phyloP scores from a whole-genome alignment of 1,140 invertebrate species.

The Eriosoma lanigerum region DNA sequence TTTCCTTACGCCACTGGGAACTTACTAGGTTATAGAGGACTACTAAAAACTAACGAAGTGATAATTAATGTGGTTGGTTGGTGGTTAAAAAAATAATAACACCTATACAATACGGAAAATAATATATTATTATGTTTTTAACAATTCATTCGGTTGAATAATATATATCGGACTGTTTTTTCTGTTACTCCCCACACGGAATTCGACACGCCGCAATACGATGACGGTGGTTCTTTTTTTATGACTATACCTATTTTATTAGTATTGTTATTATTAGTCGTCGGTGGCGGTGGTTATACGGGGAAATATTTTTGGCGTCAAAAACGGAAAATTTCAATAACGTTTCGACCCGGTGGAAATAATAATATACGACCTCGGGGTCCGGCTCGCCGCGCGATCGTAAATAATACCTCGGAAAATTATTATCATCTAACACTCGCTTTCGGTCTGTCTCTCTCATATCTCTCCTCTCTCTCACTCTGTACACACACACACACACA shows the following conservation, averaged over 20 bases:
- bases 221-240: background rate
- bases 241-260: no score
- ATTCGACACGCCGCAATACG: background rate
- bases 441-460: background rate
- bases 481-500: background rate
- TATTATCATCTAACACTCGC: constrained; percentile 12
- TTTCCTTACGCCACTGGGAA: no score
- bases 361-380: constrained; percentile 42
- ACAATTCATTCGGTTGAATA: constrained; percentile 14
- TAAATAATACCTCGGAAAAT: constrained; percentile 44
- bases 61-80: no score
- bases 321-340: constrained; percentile 49
- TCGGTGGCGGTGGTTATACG: background rate
- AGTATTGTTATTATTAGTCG: constrained; percentile 27
- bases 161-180: constrained; percentile 4
- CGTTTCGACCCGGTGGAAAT: background rate
- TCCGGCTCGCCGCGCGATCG: constrained; percentile 2
- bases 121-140: no score
- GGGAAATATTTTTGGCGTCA: constrained; percentile 27
- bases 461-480: background rate
- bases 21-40: no score
- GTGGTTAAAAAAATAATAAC: no score
- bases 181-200: background rate
- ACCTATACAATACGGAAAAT: no score
- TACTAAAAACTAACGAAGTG: no score